Base-by-base conservation (phyloP, 2,888 invertebrate genomes). In the Agrochola macilenta region DNA sequence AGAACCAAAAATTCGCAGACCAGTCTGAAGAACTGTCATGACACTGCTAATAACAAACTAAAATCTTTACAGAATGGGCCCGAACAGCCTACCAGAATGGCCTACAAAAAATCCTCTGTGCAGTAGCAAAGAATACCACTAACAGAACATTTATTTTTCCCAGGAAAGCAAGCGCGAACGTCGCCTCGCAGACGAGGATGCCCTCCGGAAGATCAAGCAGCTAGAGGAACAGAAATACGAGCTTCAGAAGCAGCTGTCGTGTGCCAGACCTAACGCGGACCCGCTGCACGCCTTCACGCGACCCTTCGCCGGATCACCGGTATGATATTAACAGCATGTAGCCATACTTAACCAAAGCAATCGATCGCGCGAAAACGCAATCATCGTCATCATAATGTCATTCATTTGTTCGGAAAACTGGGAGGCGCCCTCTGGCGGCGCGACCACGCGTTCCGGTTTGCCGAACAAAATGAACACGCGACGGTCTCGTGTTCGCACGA, bases 131-230 rank as follows among this genome's bases (percentile, higher is more conserved):
- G 46, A 46, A 46, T 26, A 49, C 26, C 30, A 23, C 60, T 69
- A 61, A 46, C 7, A 35, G 61, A 0, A 54, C 11, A 35, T 35
- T 66, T 74, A 4, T 43, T 0, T 69, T 9, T 70, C 43, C 0
- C 95, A 98, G 97, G 99, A 99, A 91, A 98, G 98, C 91, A 99
- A 99, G 93, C 97, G 99, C 7, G 99, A 99, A 93, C 98, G 99
- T 84, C 99, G 99, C 88, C 94, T 99, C 69, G 99, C 99, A 0
- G 99, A 99, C 92, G 99, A 99, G 91, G 99, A 99, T 93, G 99
- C 99, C 0, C 96, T 99, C 76, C 97, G 99, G 69, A 99, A 99
- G 94, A 99, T 99, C 83, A 99, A 99, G 91, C 98, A 99, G 93
- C 95, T 99, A 70, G 99, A 99, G 92, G 99, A 99, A 88, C 99